phyloP scores from a whole-genome alignment of 2,113 vertebrate genomes.

The Centropus unirufus region DNA sequence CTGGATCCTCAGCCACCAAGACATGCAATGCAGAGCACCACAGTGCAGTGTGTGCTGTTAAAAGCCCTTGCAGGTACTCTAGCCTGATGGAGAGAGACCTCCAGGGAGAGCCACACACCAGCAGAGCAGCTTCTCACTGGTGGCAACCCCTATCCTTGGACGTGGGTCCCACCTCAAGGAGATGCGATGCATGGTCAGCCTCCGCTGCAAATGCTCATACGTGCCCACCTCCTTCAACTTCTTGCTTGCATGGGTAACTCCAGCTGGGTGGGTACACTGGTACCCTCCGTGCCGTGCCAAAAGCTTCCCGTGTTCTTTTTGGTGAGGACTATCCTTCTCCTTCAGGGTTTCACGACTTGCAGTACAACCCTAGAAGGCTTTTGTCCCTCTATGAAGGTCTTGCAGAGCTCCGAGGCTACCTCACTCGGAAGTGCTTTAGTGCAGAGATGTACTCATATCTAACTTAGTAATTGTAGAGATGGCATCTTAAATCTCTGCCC shows the following conservation, averaged over 20 bases:
- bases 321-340: not conserved
- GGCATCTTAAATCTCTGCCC: constrained; percentile 10
- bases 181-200: not conserved
- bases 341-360: not conserved
- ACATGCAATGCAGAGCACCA: fast-evolving
- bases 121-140: not conserved
- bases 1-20: not conserved
- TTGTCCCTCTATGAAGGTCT: not conserved
- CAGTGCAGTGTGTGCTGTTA: not conserved
- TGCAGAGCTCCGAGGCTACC: not conserved
- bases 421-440: not conserved
- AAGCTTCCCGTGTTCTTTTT: not conserved
- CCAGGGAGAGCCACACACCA: not conserved
- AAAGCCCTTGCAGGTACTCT: fast-evolving
- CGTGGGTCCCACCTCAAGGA: not conserved
- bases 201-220: not conserved
- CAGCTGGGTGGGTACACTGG: not conserved
- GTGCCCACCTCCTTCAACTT: not conserved
- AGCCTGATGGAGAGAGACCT: not conserved
- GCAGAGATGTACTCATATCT: not conserved
- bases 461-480: not conserved
- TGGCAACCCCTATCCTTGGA: not conserved
- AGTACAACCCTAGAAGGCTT: not conserved
- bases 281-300: not conserved
- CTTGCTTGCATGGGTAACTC: not conserved